Base-by-base conservation (phyloP, 2,888 invertebrate genomes). In the Parthenolecanium corni region DNA sequence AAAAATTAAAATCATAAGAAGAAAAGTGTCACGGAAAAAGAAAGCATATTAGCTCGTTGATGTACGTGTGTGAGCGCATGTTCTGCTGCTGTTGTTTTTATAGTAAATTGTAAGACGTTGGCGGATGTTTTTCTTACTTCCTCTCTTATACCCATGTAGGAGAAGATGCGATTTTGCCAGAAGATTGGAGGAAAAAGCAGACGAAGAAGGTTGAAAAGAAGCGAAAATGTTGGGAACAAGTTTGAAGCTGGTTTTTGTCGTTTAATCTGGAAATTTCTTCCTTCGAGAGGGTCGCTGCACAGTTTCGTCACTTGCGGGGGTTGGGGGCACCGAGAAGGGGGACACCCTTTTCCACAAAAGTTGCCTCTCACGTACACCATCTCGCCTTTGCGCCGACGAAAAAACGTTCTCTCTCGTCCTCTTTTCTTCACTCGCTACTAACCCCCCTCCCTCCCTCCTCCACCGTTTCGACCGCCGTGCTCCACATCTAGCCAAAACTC, bases 191-290 rank as follows among this genome's bases (percentile, higher is more conserved):
- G 25, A 24, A 51, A 16, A 24, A 21, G 47, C 23, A 21, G 11
- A 21, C 3, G 21, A 5, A 24, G 31, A 31, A 20, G 11, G n/a
- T 20, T 44, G n/a, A 44, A n/a, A n/a, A 44, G 44, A 18, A 44
- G 18, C 4, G 18, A 44, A 44, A 14, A 14, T 18, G 14, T 4
- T 31, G n/a, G n/a, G 31, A 44, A 20, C 23, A 52, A 52, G 36
- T 4, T 20, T 58, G 42, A n/a, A n/a, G 58, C 24, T 58, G 58
- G 58, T 58, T 58, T 58, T 58, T 58, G 58, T 58, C 58, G 58
- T 58, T 58, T 58, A 58, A 56, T 56, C 47, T 31, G 31, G 9
- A 4, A 9, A 31, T 6, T 31, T 6, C 31, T 31, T 9, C 31
- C 31, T 9, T 31, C 9, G 5, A 31, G 9, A 9, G 31, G 31